Conservation (phyloP, 2,113 vertebrate genomes). For the Dolichotis patagonum region DNA sequence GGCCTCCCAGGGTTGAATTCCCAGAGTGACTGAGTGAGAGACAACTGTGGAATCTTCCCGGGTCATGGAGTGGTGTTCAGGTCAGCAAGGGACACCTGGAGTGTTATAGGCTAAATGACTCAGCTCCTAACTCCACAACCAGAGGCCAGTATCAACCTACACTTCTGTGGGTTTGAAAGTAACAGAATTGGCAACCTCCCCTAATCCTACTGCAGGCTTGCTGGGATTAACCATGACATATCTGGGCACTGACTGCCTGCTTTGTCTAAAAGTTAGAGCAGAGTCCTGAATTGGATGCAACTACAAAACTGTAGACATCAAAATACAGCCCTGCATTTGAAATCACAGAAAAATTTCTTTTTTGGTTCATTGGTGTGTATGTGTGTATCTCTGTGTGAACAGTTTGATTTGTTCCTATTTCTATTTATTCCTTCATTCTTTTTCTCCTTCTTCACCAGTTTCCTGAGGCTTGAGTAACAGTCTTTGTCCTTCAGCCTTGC, state of each 20-base stretch:
- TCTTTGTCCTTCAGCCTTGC: not conserved
- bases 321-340: not conserved
- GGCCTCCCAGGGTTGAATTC: not conserved
- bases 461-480: not conserved
- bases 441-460: not conserved
- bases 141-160: not conserved
- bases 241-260: not conserved
- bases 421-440: not conserved
- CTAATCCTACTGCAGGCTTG: not conserved
- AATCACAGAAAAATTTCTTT: not conserved
- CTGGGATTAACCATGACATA: not conserved
- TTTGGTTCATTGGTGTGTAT: not conserved
- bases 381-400: not conserved
- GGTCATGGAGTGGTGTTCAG: not conserved
- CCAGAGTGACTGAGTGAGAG: not conserved
- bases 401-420: not conserved
- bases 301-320: not conserved
- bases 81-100: not conserved
- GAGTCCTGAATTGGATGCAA: not conserved
- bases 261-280: not conserved
- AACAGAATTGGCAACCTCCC: not conserved
- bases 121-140: not conserved
- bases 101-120: not conserved
- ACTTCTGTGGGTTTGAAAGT: not conserved
- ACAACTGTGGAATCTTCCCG: not conserved